Base-by-base conservation (phyloP, 2,113 vertebrate species). In the Crotalus horridus region DNA sequence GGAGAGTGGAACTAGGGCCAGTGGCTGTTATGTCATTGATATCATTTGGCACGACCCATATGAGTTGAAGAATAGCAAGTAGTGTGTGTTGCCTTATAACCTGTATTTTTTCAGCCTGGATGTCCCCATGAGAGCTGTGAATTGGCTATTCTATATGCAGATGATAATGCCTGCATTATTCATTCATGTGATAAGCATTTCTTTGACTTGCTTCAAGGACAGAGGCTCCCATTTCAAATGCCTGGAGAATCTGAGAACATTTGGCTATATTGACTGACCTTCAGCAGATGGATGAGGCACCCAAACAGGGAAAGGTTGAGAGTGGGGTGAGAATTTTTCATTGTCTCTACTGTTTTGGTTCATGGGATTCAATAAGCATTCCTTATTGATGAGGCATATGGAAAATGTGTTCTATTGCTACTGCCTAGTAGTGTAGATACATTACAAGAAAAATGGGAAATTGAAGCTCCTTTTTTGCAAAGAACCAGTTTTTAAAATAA, bases 171-270 rank as follows among this genome's bases (percentile, higher is more conserved):
- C 43, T 55, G 43, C 91, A 74, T 91, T 89, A 93, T 93, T 93
- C 87, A 91, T 93, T 91, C 90, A 91, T 86, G 55, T 85, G 89
- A 86, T 91, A 53, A 85, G 87, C 90, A 89, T 91, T 91, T 91
- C n/a, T 91, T 46, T 91, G 90, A 91, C 87, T 93, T 91, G 55
- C 46, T 86, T 86, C 93, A 93, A 93, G 93, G 93, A 91, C 48
- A 1, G 90, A 93, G 87, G 33, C 46, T 91, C 90, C 61, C 87
- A 91, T 91, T 91, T 93, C 69, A 91, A 86, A 89, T 64, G 90
- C 87, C 55, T 91, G 46, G 93, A 93, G 93, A 87, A 89, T 89
- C 64, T 89, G 58, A 33, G 54, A 93, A 91, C 93, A 93, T 93
- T 90, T 93, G 93, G 93, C 69, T 46, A 87, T 89, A 59, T 89